Percentiles rank a stretch among this genome's conserved stretches.
Evolutionary conservation across 2,113 vertebrate genomes (phyloP).

Genomic region (Podarcis cretensis): DNA sequence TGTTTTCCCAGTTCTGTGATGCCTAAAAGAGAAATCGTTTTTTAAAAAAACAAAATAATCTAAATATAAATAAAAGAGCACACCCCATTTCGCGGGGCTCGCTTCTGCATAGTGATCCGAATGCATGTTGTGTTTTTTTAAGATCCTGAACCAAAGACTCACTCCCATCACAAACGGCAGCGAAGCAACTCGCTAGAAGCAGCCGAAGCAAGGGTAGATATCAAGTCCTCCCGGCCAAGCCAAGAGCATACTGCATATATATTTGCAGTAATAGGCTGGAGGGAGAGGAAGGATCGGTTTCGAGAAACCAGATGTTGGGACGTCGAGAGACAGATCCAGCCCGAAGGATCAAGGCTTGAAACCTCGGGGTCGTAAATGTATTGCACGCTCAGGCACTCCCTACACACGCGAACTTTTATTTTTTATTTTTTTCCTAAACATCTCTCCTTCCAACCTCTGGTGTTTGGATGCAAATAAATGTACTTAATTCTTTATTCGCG

Average conservation of each 20-base stretch:
- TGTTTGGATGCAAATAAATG: background rate
- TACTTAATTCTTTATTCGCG: background rate
- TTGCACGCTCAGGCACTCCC: background rate
- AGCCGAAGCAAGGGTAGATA: background rate
- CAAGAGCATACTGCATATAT: background rate
- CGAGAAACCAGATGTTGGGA: background rate
- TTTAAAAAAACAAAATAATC: background rate
- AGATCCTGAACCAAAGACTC: background rate
- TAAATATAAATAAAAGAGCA: background rate
- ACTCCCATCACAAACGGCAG: background rate
- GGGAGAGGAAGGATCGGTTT: background rate
- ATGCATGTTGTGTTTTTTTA: background rate
- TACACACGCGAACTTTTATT: fast-evolving
- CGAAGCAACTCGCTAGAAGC: background rate
- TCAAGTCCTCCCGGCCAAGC: no score
- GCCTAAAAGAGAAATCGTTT: no score
- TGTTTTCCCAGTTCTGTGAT: background rate
- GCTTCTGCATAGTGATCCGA: background rate
- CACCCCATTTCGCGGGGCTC: background rate
- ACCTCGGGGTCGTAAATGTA: no score
- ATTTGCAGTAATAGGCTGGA: background rate
- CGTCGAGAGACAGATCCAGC: no score
- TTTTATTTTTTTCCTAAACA: no score
- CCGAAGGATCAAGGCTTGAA: background rate
- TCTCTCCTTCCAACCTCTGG: no score